Percentiles rank a stretch among this genome's conserved stretches.
Evolutionary conservation across 2,113 vertebrate genomes (phyloP).

Genomic region (Hemichromis elongatus): DNA sequence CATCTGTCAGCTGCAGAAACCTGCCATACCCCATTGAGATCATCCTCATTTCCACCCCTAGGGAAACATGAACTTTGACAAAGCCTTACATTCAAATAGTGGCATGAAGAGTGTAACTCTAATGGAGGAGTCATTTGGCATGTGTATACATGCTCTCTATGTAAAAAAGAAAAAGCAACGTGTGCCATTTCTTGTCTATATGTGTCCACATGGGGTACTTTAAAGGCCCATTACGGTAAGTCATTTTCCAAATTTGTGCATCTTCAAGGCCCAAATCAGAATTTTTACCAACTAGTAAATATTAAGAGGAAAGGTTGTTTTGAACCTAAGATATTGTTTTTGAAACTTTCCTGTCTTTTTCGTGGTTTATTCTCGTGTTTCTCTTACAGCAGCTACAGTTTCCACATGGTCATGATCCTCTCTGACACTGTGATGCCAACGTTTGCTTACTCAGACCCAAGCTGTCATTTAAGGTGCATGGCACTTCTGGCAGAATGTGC

Average conservation of each 20-base stretch:
- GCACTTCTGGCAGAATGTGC: neutral
- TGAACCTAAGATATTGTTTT: neutral
- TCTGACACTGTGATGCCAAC: neutral
- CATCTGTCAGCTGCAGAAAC: conserved; percentile 33
- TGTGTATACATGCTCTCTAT: conserved; percentile 20
- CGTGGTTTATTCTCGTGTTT: conserved; percentile 22
- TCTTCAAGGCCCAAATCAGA: neutral
- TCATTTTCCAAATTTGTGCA: neutral
- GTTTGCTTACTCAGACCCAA: conserved; percentile 26
- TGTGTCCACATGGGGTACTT: neutral
- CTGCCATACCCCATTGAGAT: conserved; percentile 12
- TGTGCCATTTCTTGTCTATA: neutral
- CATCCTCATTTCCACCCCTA: neutral
- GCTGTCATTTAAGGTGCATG: neutral
- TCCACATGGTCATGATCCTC: neutral
- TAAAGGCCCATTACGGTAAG: neutral
- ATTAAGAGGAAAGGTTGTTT: neutral
- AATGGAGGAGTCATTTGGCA: conserved; percentile 12
- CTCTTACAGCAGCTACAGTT: neutral
- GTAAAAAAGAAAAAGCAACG: neutral
- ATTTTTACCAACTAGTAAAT: neutral
- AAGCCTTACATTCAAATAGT: neutral
- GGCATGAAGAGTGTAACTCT: neutral
- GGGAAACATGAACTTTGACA: neutral
- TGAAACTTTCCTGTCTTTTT: neutral